These are phyloP conservation scores for Tachystola acroxantha DNA, from an alignment of 2,888 invertebrate genomes.

Conservation along the genomic window DNA sequence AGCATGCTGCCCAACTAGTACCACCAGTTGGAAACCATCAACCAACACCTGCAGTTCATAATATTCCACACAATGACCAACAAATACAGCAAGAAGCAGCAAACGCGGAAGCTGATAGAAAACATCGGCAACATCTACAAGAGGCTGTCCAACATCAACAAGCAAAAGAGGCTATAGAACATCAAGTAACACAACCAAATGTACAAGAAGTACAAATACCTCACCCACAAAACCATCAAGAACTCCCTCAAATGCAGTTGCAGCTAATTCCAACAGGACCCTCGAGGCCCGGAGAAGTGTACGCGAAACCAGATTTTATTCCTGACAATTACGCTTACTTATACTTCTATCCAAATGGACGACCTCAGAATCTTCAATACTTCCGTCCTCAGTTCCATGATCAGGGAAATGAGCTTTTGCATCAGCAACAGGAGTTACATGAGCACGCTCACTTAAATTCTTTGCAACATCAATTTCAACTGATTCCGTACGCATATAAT, in stretches of 20 bases:
- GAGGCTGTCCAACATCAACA: conserved; percentile 8
- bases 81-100: conserved; percentile 2
- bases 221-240: conserved; percentile 7
- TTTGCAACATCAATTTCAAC: conserved; percentile 12
- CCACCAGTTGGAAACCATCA: not conserved
- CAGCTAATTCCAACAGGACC: too few species aligned
- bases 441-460: not conserved
- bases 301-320: too few species aligned
- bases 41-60: not conserved
- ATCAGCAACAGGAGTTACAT: not conserved
- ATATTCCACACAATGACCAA: not conserved
- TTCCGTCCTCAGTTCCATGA: not conserved
- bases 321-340: conserved; percentile 11
- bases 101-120: conserved; percentile 3
- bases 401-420: not conserved
- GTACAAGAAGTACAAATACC: not conserved
- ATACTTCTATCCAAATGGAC: conserved; percentile 10
- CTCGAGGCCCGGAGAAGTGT: too few species aligned
- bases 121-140: conserved; percentile 3
- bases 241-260: too few species aligned
- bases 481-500: conserved; percentile 21
- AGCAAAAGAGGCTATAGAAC: conserved; percentile 3
- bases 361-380: conserved; percentile 1
- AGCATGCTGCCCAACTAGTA: conserved; percentile 12
- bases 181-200: conserved; percentile 5